Base-by-base conservation (phyloP, 2,797 vertebrate genomes). In the Manis crassicaudata region DNA sequence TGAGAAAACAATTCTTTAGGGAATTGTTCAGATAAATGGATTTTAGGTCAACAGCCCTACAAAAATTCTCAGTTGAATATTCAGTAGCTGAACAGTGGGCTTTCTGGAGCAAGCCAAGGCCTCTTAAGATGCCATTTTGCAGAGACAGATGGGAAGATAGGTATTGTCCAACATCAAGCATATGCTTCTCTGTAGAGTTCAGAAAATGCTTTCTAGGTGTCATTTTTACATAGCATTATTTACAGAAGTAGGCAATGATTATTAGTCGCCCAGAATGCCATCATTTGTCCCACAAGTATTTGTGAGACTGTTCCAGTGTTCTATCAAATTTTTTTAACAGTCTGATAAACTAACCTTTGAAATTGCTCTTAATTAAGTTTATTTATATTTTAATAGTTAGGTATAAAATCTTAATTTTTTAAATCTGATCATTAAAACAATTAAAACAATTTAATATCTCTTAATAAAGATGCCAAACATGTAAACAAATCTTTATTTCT, bases 1-100 rank as follows among this genome's bases (percentile, higher is more conserved):
- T 40, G 14, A n/a, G 46, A 68, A 90, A 9, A 62, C 4, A 88
- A 50, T 97, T 88, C 87, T 95, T 95, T 46, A 89, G 79, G 73
- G 77, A 96, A 18, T 90, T 83, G 40, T 95, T 84, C 58, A 87
- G 62, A 97, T 84, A 92, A 98, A 95, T 89, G 58, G n/a, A 88
- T 86, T 95, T 97, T 81, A 94, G 68, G 62, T 95, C 60, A 94
- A 85, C 62, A 89, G 37, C 18, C 46, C 12, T 70, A 81, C 12
- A 75, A 92, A 90, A 82, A 81, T 73, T 95, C 46, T 60, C 35
- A 73, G 43, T 10, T 77, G 72, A 92, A 63, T 35, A 93, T 84
- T 90, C 81, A 93, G 67, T 27, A 52, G 12, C 46, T 63, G 35
- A 93, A n/a, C 73, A 79, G 60, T 92, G 65, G 50, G 89, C 90